Percentiles rank a stretch among this genome's conserved stretches.
Evolutionary conservation across 2,888 invertebrate genomes (phyloP).

Genomic region (Rhingia campestris): DNA sequence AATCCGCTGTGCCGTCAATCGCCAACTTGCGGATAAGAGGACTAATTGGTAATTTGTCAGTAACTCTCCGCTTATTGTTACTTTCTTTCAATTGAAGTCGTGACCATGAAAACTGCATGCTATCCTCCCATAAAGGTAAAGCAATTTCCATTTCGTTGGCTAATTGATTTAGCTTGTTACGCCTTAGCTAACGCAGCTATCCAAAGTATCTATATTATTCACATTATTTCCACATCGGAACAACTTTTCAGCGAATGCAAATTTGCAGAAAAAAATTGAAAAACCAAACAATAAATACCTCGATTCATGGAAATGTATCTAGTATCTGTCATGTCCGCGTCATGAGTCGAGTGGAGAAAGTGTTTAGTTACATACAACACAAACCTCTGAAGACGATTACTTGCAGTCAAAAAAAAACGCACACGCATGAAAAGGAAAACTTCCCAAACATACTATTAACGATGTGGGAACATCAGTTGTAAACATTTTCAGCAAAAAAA

Average conservation of each 20-base stretch:
- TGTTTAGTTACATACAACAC: conserved; percentile 3
- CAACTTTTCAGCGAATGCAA: conserved; percentile 22
- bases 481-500: neutral
- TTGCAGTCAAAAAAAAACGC: neutral
- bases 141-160: conserved; percentile 11
- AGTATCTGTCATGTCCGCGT: neutral
- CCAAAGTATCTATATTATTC: neutral
- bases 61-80: conserved; percentile 2
- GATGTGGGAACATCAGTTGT: conserved; percentile 23
- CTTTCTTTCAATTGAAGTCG: conserved; percentile 33
- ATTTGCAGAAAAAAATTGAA: neutral
- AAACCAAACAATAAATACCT: neutral
- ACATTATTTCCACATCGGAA: conserved; percentile 2
- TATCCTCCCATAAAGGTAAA: conserved; percentile 21
- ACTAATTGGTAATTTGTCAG: conserved; percentile 15
- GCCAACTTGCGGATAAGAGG: neutral
- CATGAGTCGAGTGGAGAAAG: conserved; percentile 21
- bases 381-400: neutral
- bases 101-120: conserved; percentile 48
- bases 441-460: neutral
- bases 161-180: conserved; percentile 49
- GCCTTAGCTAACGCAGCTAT: conserved; percentile 19
- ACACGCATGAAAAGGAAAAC: neutral
- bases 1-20: neutral
- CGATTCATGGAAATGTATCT: neutral